Evolutionary conservation across 2,113 vertebrate genomes (phyloP).

Genomic region (Tupaia tana): DNA sequence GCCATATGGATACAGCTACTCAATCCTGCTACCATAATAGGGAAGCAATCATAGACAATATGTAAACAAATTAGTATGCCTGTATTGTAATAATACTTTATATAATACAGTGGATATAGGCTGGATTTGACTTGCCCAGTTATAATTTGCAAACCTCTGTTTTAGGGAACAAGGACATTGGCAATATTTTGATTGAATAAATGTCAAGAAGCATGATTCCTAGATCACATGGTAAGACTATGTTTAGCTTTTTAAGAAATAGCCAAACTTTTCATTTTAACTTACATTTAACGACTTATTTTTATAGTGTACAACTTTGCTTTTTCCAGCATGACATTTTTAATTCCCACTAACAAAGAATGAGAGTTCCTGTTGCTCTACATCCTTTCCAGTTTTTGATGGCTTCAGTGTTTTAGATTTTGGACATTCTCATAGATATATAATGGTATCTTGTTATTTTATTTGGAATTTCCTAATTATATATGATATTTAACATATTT

Average conservation of each 20-base stretch:
- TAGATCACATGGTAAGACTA: not conserved
- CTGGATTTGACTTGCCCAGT: not conserved
- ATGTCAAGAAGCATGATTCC: not conserved
- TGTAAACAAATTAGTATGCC: not conserved
- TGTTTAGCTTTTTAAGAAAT: not conserved
- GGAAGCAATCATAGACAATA: not conserved
- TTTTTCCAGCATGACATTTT: too few species aligned
- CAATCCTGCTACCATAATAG: too few species aligned
- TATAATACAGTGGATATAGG: not conserved
- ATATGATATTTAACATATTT: not conserved
- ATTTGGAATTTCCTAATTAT: not conserved
- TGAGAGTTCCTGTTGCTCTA: not conserved
- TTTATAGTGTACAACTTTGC: too few species aligned
- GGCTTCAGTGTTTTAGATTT: not conserved
- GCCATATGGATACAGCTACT: not conserved
- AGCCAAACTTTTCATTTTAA: not conserved
- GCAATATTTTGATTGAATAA: not conserved
- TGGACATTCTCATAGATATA: not conserved
- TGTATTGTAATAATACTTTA: not conserved
- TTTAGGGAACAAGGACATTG: not conserved
- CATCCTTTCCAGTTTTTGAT: not conserved
- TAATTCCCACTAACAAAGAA: not conserved
- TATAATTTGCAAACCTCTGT: not conserved
- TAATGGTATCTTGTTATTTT: not conserved
- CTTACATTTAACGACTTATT: too few species aligned